Evolutionary conservation across 2,113 vertebrate genomes (phyloP).

Genomic region (Notarius quadriscutis): DNA sequence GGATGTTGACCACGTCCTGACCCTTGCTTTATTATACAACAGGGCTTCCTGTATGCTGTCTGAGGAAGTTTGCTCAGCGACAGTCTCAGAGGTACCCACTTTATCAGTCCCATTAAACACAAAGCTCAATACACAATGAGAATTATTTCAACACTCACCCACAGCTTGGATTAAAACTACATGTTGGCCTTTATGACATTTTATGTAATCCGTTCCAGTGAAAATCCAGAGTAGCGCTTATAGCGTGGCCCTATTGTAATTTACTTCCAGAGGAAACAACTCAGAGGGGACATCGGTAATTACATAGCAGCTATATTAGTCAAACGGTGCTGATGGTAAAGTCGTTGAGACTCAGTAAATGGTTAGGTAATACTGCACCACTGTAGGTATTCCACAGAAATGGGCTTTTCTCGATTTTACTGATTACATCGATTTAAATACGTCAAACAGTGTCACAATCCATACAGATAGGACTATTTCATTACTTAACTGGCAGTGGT

Average conservation of each 20-base stretch:
- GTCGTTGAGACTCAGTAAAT: constrained; percentile 8
- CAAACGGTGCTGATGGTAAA: background rate
- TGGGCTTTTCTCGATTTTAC: background rate
- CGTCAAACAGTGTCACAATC: background rate
- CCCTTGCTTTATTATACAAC: constrained; percentile 31
- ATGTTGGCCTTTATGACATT: constrained; percentile 3
- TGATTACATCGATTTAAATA: background rate
- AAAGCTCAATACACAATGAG: constrained; percentile 13
- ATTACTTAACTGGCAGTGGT: background rate
- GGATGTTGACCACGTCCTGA: background rate
- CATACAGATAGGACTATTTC: background rate
- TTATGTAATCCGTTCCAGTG: background rate
- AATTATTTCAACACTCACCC: constrained; percentile 19
- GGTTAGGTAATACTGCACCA: background rate
- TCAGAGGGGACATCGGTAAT: constrained; percentile 7
- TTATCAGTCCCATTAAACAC: constrained; percentile 21
- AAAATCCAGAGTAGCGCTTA: background rate
- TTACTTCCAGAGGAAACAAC: constrained; percentile 10
- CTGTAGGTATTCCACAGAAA: background rate
- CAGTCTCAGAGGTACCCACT: background rate
- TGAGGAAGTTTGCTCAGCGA: constrained; percentile 21
- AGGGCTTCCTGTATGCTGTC: constrained; percentile 5
- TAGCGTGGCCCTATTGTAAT: background rate
- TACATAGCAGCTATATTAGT: constrained; percentile 22
- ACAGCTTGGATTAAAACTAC: constrained; percentile 22